phyloP scores from a whole-genome alignment of 2,113 vertebrate genomes.

The Pipa parva region DNA sequence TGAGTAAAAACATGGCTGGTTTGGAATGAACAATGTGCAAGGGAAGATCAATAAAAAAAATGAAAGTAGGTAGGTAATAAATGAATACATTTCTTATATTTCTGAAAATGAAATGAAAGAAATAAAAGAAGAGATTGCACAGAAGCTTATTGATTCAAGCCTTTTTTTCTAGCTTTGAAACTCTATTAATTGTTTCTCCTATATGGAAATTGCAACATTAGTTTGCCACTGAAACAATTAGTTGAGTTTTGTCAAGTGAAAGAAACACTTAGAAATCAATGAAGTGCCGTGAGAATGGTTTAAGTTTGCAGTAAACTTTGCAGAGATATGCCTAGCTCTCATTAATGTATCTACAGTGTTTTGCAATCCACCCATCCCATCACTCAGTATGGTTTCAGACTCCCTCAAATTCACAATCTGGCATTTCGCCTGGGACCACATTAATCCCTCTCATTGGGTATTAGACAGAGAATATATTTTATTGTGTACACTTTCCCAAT shows the following conservation, averaged over 20 bases:
- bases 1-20: no score
- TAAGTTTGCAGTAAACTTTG: constrained; percentile 41
- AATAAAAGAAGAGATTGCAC: constrained; percentile 22
- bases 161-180: constrained; percentile 20
- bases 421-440: constrained; percentile 44
- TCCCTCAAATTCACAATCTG: constrained; percentile 30
- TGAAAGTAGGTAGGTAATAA: neutral
- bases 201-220: constrained; percentile 26
- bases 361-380: constrained; percentile 10
- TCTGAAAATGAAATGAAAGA: constrained; percentile 4
- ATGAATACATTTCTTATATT: constrained; percentile 1
- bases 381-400: constrained; percentile 5
- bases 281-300: constrained; percentile 31
- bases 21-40: neutral
- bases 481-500: constrained; percentile 38
- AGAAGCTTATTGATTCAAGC: constrained; percentile 34
- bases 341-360: constrained; percentile 19
- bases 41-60: neutral
- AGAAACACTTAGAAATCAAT: constrained; percentile 37
- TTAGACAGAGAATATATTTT: constrained; percentile 32
- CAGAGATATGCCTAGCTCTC: constrained; percentile 23
- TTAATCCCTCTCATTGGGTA: constrained; percentile 41
- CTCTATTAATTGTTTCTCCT: constrained; percentile 34
- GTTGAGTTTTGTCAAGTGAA: constrained; percentile 38
- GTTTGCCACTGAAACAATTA: constrained; percentile 39